Evolutionary conservation across 2,888 invertebrate genomes (phyloP).

Genomic region (Hetaerina titia): DNA sequence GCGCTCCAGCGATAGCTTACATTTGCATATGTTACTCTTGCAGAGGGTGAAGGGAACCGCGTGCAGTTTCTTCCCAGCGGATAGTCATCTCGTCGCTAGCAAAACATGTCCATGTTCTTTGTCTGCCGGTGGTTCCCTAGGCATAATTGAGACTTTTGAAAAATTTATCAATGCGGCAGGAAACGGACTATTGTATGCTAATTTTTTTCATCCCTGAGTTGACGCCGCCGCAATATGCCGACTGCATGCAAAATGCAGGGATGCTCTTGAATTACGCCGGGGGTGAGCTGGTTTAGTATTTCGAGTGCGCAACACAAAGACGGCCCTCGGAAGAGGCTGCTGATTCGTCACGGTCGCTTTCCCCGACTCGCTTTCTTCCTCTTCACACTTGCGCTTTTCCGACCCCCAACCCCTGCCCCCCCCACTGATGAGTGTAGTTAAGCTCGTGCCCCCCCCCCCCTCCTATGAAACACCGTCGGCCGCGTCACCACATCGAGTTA

Average conservation of each 20-base stretch:
- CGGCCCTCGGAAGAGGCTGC: background rate
- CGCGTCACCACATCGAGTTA: constrained; percentile 44
- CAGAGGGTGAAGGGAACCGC: too few species aligned
- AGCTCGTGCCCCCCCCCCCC: background rate
- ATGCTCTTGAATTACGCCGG: background rate
- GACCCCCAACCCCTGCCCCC: too few species aligned
- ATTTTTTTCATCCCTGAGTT: background rate
- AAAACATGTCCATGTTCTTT: background rate
- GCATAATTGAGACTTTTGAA: background rate
- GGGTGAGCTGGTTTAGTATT: background rate
- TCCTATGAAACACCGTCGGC: background rate
- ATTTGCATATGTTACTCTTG: too few species aligned
- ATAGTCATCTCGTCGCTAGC: too few species aligned
- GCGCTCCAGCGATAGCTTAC: too few species aligned
- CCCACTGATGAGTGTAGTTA: background rate
- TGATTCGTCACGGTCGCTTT: constrained; percentile 2
- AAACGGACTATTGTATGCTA: constrained; percentile 24
- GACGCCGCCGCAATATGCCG: background rate
- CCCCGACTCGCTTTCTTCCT: background rate
- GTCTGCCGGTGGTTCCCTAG: background rate
- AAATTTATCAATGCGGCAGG: background rate
- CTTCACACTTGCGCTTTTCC: background rate
- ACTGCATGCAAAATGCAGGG: background rate
- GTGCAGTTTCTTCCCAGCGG: too few species aligned
- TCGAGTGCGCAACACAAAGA: background rate